phyloP scores from a whole-genome alignment of 1,140 invertebrate species.

The Orchesella cincta region DNA sequence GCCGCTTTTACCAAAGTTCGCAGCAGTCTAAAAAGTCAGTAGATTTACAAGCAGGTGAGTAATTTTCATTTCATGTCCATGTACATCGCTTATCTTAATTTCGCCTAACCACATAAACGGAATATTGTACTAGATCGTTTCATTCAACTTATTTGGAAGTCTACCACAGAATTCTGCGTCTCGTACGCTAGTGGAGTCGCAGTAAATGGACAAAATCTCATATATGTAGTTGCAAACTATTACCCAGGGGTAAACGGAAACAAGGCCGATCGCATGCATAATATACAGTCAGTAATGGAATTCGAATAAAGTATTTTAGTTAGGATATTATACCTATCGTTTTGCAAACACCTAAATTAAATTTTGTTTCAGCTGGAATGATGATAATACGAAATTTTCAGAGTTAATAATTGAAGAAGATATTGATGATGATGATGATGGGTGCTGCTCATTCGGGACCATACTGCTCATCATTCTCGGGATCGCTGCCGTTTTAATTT shows the following conservation, averaged over 20 bases:
- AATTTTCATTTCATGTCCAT: background rate
- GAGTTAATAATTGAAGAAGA: too few relatives aligned
- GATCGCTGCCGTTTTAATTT: background rate
- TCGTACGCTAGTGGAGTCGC: background rate
- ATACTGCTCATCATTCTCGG: background rate
- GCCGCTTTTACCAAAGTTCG: too few relatives aligned
- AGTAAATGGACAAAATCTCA: conserved; percentile 28
- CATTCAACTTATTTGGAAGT: conserved; percentile 40
- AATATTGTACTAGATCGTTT: conserved; percentile 28
- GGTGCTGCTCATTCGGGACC: background rate
- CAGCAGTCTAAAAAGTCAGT: background rate
- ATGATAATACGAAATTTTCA: too few relatives aligned
- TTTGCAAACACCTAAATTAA: too few relatives aligned
- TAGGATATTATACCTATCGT: too few relatives aligned
- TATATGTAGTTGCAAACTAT: conserved; percentile 39
- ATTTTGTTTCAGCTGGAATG: too few relatives aligned
- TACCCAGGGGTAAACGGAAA: too few relatives aligned
- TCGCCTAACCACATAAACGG: background rate
- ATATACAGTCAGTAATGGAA: too few relatives aligned
- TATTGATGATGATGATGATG: background rate
- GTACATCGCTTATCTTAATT: background rate
- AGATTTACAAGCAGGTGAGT: background rate
- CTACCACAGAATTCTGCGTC: conserved; percentile 32
- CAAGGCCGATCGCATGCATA: too few relatives aligned
- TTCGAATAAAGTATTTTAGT: too few relatives aligned